Percentiles rank a stretch among this genome's conserved stretches.
Evolutionary conservation across 2,888 invertebrate species (phyloP).

Genomic region (Neria commutata): DNA sequence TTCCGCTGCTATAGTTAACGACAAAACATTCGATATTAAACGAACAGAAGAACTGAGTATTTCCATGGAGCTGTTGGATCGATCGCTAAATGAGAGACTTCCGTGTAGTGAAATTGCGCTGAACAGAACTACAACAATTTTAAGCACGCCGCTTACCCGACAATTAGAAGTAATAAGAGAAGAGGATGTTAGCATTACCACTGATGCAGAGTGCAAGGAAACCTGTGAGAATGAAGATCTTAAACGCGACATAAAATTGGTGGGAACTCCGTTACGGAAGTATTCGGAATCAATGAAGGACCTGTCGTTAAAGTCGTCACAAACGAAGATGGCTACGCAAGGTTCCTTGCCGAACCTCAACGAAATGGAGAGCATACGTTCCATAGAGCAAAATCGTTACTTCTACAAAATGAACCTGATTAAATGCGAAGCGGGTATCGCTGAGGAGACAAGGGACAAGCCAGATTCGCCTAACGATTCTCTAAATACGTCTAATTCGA

Average conservation of each 20-base stretch:
- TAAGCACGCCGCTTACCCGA: constrained; percentile 38
- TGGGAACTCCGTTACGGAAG: constrained; percentile 58
- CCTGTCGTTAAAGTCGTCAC: constrained; percentile 49
- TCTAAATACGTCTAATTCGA: constrained; percentile 40
- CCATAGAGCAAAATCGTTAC: constrained; percentile 61
- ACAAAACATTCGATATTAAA: constrained; percentile 56
- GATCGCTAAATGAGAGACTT: constrained; percentile 27
- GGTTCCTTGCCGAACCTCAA: constrained; percentile 62
- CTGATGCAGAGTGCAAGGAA: background rate
- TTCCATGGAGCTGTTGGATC: constrained; percentile 41
- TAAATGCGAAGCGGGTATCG: background rate
- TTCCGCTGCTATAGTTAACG: constrained; percentile 38
- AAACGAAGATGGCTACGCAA: constrained; percentile 46
- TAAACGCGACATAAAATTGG: constrained; percentile 53
- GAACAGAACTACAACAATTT: constrained; percentile 52
- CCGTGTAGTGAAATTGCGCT: constrained; percentile 30
- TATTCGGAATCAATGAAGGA: constrained; percentile 60
- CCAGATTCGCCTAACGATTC: constrained; percentile 27
- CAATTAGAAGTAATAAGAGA: constrained; percentile 53
- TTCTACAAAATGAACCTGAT: constrained; percentile 28
- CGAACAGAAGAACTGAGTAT: constrained; percentile 35
- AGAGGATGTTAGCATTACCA: constrained; percentile 43
- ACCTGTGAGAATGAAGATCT: constrained; percentile 32
- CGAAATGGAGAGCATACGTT: constrained; percentile 55
- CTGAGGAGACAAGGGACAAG: background rate